Evolutionary conservation across 1,140 invertebrate genomes (phyloP), one percentile per base, ranked within the genome.

Genomic region (Magallana ariakensis): DNA sequence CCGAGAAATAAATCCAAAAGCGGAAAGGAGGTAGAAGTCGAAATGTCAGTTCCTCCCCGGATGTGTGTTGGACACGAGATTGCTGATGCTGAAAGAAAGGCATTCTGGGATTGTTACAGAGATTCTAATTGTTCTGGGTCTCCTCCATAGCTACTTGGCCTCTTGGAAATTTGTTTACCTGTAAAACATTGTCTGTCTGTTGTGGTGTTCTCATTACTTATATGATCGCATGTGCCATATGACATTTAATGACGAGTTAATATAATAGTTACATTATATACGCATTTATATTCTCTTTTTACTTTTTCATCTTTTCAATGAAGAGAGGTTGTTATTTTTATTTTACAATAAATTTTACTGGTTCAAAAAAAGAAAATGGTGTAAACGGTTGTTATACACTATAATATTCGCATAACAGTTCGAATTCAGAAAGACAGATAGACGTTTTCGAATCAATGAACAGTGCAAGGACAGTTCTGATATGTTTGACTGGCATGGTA

Each of bases 101-200:
- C 80, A 22, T 85, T 85, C 60, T 88, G 87, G 87, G 62, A 62
- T 55, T 88, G 87, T 53, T 88, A 88, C n/a, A 84, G 85, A 57
- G 85, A 87, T 82, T 81, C 62, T 16, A 57, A 26, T 16, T 84
- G 75, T 87, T 85, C 84, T 26, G 88, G 66, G 33, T 70, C 62
- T 70, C 62, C 19, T 6, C 66, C 22, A 13, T 75, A 26, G 33
- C 13, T 26, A 70, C 1, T 11, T 22, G 5, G 22, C 22, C 7
- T 22, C 11, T 22, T 22, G 26, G 26, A 70, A 26, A 22, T 19
- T 7, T 19, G 7, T n/a, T 22, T 66, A 0, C 15, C 22, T 7
- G 19, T 8, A 62, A 4, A 15, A 26, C 66, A 26, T 13, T 11
- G 66, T 33, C 13, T 26, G 22, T 19, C 6, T 9, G 3, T 16